A percentile compares a stretch with the other conserved stretches of the same genome.
Evolutionary conservation across 2,113 vertebrate species (phyloP).

Genomic region (Eudorcas thomsonii): DNA sequence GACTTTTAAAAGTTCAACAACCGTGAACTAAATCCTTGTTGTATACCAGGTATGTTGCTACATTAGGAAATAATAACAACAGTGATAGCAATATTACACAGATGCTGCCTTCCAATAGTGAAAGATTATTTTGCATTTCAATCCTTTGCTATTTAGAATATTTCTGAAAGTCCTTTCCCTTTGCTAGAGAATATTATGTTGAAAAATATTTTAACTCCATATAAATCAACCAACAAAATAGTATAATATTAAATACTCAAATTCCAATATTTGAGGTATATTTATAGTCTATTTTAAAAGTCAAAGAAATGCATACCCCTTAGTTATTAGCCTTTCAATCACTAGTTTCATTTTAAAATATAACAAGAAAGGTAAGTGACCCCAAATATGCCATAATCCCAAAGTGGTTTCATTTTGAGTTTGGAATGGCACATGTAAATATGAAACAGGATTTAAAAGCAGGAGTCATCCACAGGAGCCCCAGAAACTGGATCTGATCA

Average conservation of each 20-base stretch:
- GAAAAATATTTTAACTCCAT: neutral
- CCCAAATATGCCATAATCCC: neutral
- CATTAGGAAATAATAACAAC: neutral
- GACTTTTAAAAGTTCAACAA: neutral
- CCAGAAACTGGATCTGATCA: neutral
- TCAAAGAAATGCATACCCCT: neutral
- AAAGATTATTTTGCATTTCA: neutral
- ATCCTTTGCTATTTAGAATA: neutral
- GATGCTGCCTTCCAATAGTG: neutral
- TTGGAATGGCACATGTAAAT: neutral
- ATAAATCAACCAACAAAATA: neutral
- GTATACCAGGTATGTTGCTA: neutral
- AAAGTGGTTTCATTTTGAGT: neutral
- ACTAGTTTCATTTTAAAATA: neutral
- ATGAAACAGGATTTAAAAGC: conserved; percentile 17
- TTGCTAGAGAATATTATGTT: neutral
- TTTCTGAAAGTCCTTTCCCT: neutral
- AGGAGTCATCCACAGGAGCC: neutral
- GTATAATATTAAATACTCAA: neutral
- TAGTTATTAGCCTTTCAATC: neutral
- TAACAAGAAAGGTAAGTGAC: neutral
- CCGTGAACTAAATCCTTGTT: neutral
- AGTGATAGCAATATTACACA: neutral
- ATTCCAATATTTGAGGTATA: neutral
- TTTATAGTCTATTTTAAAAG: neutral